Base-by-base conservation (phyloP, 2,888 invertebrate genomes). In the Cheilosia vernalis region DNA sequence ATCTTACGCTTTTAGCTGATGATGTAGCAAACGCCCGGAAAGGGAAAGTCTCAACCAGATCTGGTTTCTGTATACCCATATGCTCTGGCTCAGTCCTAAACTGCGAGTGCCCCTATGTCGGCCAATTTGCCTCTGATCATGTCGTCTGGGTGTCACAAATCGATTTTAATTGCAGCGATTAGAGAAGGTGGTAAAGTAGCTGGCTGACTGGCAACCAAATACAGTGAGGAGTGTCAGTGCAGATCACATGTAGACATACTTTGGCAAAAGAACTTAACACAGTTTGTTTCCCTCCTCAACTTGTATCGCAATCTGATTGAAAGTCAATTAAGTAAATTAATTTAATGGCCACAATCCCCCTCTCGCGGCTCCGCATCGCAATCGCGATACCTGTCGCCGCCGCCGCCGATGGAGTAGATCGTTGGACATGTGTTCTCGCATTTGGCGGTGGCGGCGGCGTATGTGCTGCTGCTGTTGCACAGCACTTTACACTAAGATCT, bases 261-360 rank as follows among this genome's bases (percentile, higher is more conserved):
- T 53, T 61, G 27, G 53, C 49, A 6, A 66, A 64, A 58, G 21
- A 77, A 66, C 53, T 66, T 17, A 61, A 42, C 37, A 74, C 10
- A 7, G 53, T 53, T 55, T 55, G 13, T 21, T 37, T 66, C 42
- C 21, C 15, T 42, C 17, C 33, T 60, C 55, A 74, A 60, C 47
- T 64, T 64, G 55, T 77, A 58, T 55, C 70, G 24, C 64, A 70
- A 85, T 80, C 76, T 77, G 81, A 81, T 85, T 77, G 76, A 85
- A 81, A 85, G 85, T 72, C 81, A 85, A 85, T 85, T 85, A 85
- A 81, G 85, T 72, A 76, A 72, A 85, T 85, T 85, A 81, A 81
- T 76, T 81, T 85, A 85, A 85, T 85, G 81, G 66, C 64, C 79
- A 73, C 42, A 55, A 64, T 55, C 37, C 67, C 69, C 44, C 24